Evolutionary conservation across 2,888 invertebrate genomes (phyloP), one percentile per base, ranked within the genome.

Genomic region (Mesoligia furuncula): DNA sequence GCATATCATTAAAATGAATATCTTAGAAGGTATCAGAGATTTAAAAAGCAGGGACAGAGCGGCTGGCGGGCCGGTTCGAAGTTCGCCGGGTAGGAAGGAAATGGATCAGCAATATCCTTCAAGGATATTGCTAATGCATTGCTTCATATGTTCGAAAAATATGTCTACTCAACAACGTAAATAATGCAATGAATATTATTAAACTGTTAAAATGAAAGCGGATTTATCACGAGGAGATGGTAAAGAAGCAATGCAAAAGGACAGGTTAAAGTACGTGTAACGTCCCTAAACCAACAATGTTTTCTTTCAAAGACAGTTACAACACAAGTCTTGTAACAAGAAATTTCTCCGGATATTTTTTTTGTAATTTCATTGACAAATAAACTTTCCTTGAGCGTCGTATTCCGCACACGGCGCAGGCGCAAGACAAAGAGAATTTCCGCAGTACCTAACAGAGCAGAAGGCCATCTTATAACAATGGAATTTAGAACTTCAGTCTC

Each of bases 371-470:
- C 88, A 84, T 86, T 79, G 79, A 84, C 80, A 84, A 81, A 81
- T 84, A 85, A 83, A 88, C 90, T 90, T 91, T 91, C 91, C 80
- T 90, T 85, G 77, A 45, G 13, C 61, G 66, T 83, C 54, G 84
- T 87, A 87, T 89, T 88, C 88, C 69, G 79, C 42, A 73, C 88
- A 82, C 85, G 81, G 45, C 73, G 78, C 64, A 70, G 73, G 80
- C 80, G 75, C 80, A 80, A 66, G 66, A 83, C 88, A 87, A 82
- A 83, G 84, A 71, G 61, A 61, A 66, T 36, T 31, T 54, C 24
- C 84, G 39, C 65, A 68, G 24, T 73, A 45, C 51, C 51, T 2
- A 9, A 27, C 2, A 2, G 24, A 20, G 6, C 83, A 86, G 83
- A 83, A 86, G 86, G 59, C 9, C 48, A 77, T 51, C 61, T 71